phyloP scores from a whole-genome alignment of 2,113 vertebrate genomes.

The Hippolais icterina region DNA sequence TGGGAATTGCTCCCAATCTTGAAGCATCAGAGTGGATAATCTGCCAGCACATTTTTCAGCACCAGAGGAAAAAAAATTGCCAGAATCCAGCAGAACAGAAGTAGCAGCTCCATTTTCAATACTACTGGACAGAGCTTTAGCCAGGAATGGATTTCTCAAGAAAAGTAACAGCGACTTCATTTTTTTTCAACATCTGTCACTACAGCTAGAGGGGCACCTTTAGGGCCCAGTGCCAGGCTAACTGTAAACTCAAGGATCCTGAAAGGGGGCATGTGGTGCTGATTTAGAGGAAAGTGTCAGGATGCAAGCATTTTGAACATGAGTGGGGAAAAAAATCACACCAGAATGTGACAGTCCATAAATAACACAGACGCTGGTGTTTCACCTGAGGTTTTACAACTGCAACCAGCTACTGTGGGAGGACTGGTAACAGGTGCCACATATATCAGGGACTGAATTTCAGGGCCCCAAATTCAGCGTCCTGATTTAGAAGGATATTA shows the following conservation, averaged over 20 bases:
- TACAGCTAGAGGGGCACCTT: neutral
- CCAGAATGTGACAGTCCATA: neutral
- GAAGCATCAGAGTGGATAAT: neutral
- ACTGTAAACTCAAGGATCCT: neutral
- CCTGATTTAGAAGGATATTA: neutral
- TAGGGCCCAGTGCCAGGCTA: neutral
- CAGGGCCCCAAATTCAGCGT: neutral
- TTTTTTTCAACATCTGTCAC: neutral
- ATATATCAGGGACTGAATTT: neutral
- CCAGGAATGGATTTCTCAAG: neutral
- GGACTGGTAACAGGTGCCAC: neutral
- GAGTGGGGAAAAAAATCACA: neutral
- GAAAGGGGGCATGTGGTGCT: rapidly evolving
- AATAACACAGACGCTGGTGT: neutral
- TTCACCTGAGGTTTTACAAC: neutral
- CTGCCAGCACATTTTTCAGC: neutral
- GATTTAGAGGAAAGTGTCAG: neutral
- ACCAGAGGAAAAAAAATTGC: neutral
- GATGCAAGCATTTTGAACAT: neutral
- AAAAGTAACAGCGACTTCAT: neutral
- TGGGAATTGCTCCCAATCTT: neutral
- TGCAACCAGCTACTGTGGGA: neutral
- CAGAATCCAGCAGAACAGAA: neutral
- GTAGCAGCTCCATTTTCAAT: neutral
- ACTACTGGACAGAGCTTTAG: neutral